Percentiles rank a stretch among this genome's conserved stretches.
These are phyloP conservation scores for Drepana falcataria DNA, from an alignment of 2,888 invertebrate species.

Conservation along the genomic window DNA sequence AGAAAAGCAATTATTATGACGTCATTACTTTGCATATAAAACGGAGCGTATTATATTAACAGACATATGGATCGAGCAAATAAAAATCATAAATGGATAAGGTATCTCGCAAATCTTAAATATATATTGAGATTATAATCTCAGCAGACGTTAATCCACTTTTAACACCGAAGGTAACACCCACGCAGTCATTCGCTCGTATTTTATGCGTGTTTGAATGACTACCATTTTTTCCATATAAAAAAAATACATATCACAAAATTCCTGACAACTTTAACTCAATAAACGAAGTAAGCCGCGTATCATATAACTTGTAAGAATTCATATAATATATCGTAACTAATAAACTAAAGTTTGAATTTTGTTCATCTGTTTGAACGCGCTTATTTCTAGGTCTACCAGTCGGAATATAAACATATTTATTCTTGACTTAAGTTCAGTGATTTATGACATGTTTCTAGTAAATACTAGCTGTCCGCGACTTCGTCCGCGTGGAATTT, in stretches of 20 bases:
- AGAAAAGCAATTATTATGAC: conserved; percentile 4
- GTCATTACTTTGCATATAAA: neutral
- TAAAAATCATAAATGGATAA: conserved; percentile 10
- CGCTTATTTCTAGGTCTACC: too few relatives aligned
- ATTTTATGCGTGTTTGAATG: conserved; percentile 50
- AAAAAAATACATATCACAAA: neutral
- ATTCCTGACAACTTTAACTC: neutral
- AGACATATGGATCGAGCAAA: neutral
- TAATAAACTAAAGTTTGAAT: too few relatives aligned
- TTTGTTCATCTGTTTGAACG: too few relatives aligned
- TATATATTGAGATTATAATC: conserved; percentile 54
- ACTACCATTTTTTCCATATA: conserved; percentile 19
- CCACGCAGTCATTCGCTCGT: conserved; percentile 33
- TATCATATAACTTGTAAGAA: too few relatives aligned
- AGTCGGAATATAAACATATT: too few relatives aligned
- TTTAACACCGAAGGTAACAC: conserved; percentile 52
- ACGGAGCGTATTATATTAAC: neutral
- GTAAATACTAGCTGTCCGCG: too few relatives aligned
- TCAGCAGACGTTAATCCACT: conserved; percentile 57
- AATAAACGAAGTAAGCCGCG: neutral
- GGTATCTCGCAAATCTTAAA: conserved; percentile 52
- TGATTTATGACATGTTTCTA: too few relatives aligned
- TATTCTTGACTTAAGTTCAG: too few relatives aligned
- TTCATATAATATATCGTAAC: too few relatives aligned
- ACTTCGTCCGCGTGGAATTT: too few relatives aligned